Evolutionary conservation across 1,140 invertebrate genomes (phyloP), one percentile per base, ranked within the genome.

Genomic region (Euwallacea fornicatus): DNA sequence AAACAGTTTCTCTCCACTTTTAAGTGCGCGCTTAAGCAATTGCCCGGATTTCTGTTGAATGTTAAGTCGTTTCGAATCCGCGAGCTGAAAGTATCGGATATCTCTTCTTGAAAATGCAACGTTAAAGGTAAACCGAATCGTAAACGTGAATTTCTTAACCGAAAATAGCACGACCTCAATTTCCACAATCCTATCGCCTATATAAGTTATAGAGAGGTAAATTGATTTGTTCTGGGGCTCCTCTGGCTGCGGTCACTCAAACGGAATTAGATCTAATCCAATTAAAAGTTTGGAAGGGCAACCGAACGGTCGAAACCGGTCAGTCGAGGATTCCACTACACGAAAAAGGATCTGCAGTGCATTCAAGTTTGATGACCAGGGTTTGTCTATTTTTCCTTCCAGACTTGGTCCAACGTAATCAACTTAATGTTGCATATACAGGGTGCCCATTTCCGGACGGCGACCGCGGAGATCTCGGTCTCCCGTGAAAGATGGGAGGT

Each of bases 241-340:
- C 69, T 71, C 63, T 64, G 43, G 61, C 11, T 70, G 62, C 55
- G 69, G 56, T 66, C 69, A 71, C 69, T 71, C 69, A 66, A 71
- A 66, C 63, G 15, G 63, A 71, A 71, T 71, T 65, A 71, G 69
- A 71, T 71, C 63, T 66, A 71, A 71, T 71, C 63, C 69, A 71
- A 71, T 71, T 71, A 71, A 71, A 71, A 71, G 69, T 71, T 71
- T 66, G 62, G 53, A 60, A 66, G 63, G 63, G 54, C 62, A 53
- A 66, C 42, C 69, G 62, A 60, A 42, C 33, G 58, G 44, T 33
- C 54, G 56, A 41, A 4, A 47, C 16, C 56, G 46, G 67, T 62
- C 67, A 33, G 67, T 44, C 53, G 61, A 59, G 61, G 42, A 58
- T 64, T 50, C 61, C 50, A 42, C 11, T 60, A 66, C 62, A 50